Base-by-base conservation (phyloP, 2,113 vertebrate genomes). In the Gorilla gorilla region DNA sequence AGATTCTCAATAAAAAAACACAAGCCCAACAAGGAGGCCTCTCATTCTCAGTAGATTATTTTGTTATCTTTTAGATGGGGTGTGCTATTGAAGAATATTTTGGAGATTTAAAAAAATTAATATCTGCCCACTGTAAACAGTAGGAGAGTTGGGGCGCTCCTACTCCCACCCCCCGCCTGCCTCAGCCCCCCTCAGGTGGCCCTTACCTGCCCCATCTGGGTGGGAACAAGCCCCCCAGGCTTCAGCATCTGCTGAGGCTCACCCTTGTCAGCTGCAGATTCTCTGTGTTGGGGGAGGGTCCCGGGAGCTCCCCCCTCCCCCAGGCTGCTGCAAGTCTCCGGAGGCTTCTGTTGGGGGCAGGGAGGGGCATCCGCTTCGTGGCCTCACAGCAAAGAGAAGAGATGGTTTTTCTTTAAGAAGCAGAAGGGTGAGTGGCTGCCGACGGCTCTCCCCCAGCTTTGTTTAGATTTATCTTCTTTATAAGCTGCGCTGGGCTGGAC, bases 81-180 rank as follows among this genome's bases (percentile, higher is more conserved):
- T 5, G 20, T 22, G 6, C 32, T 68, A 17, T 48, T 64, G 32
- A 82, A n/a, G 11, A 45, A 16, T 25, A 55, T 45, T n/a, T 43
- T 72, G 32, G 79, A 27, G 52, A 64, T 23, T 89, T 55, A 3
- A 43, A 43, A 92, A 45, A 70, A 11, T 32, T 27, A 5, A 11
- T 23, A 59, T 45, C 80, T 78, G 20, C 22, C n/a, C 20, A 40
- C 8, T 5, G n/a, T 2, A 22, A 22, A n/a, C 40, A 61, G 64
- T 32, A 22, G 35, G 38, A 35, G 70, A 18, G 8, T 1, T 5
- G 0, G 57, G 57, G 48, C 6, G 9, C 18, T 1, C 14, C 25
- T 0, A 2, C 5, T 17, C 2, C 8, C 17, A 0, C 8, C 64
- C 20, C 16, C 16, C 1, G 2, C 8, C 27, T 1, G 8, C 2